Percentiles rank a stretch among this genome's conserved stretches.
phyloP scores from a whole-genome alignment of 2,797 vertebrate species.

The Toxotes lorentzi region DNA sequence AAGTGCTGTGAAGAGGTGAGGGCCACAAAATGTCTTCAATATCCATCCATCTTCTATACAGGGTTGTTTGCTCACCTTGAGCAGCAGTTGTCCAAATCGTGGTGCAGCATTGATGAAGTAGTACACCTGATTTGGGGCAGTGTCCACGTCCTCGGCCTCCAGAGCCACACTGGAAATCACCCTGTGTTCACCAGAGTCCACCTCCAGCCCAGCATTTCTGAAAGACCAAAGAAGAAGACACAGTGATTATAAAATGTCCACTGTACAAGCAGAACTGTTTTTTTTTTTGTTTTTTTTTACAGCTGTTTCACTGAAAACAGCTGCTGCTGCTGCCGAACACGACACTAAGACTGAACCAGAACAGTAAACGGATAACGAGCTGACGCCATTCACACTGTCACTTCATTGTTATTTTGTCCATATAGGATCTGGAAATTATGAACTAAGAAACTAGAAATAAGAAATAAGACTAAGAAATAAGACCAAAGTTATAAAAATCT shows the following conservation, averaged over 20 bases:
- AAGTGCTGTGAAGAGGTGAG: too few species aligned
- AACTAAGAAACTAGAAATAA: too few species aligned
- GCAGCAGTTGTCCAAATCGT: slow-evolving; percentile 77
- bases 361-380: too few species aligned
- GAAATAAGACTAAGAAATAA: too few species aligned
- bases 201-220: slow-evolving; percentile 80
- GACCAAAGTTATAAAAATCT: not conserved
- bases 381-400: too few species aligned
- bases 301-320: too few species aligned
- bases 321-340: too few species aligned
- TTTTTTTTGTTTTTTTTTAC: not conserved
- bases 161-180: slow-evolving; percentile 82
- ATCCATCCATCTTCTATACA: too few species aligned
- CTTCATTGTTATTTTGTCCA: too few species aligned
- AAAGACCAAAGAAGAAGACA: slow-evolving; percentile 38
- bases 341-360: too few species aligned
- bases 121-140: slow-evolving; percentile 59
- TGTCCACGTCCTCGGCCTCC: slow-evolving; percentile 81
- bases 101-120: slow-evolving; percentile 72
- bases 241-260: not conserved
- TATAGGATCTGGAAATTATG: too few species aligned
- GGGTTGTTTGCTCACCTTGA: slow-evolving; percentile 69
- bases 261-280: not conserved
- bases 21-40: too few species aligned
- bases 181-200: slow-evolving; percentile 75